phyloP scores from a whole-genome alignment of 2,888 invertebrate species.

The Tuta absoluta region DNA sequence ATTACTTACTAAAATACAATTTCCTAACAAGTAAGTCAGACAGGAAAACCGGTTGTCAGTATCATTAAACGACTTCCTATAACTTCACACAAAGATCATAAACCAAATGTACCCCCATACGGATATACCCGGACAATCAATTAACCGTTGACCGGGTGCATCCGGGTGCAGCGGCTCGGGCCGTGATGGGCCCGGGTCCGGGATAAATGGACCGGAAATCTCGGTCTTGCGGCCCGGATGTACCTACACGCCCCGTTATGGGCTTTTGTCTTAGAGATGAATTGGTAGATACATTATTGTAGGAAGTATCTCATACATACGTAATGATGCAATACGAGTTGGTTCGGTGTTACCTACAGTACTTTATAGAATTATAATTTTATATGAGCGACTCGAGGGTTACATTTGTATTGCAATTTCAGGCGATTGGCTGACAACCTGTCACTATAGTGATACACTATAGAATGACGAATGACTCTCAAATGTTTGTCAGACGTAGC shows the following conservation, averaged over 20 bases:
- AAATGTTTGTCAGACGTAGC: too few relatives aligned
- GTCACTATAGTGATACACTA: too few relatives aligned
- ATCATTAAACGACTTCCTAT: too few relatives aligned
- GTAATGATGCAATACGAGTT: not conserved
- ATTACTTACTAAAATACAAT: too few relatives aligned
- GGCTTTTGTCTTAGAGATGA: slow-evolving; percentile 3
- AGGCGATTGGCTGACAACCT: too few relatives aligned
- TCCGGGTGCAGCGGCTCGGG: slow-evolving; percentile 69
- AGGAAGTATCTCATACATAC: not conserved
- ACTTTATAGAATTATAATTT: too few relatives aligned
- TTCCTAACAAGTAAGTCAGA: too few relatives aligned
- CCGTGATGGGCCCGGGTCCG: slow-evolving; percentile 63
- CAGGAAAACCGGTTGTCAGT: too few relatives aligned
- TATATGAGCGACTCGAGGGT: too few relatives aligned
- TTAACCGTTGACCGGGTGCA: slow-evolving; percentile 75
- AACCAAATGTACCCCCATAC: slow-evolving; percentile 4
- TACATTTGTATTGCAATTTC: too few relatives aligned
- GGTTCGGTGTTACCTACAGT: too few relatives aligned
- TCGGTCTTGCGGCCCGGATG: slow-evolving; percentile 41
- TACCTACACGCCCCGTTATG: slow-evolving; percentile 7
- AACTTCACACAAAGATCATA: slow-evolving; percentile 7
- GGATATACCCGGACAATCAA: slow-evolving; percentile 66
- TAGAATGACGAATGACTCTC: too few relatives aligned
- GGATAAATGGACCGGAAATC: slow-evolving; percentile 70
- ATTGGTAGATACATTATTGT: not conserved